Evolutionary conservation across 2,797 vertebrate species (phyloP).

Genomic region (Okamejei kenojei): DNA sequence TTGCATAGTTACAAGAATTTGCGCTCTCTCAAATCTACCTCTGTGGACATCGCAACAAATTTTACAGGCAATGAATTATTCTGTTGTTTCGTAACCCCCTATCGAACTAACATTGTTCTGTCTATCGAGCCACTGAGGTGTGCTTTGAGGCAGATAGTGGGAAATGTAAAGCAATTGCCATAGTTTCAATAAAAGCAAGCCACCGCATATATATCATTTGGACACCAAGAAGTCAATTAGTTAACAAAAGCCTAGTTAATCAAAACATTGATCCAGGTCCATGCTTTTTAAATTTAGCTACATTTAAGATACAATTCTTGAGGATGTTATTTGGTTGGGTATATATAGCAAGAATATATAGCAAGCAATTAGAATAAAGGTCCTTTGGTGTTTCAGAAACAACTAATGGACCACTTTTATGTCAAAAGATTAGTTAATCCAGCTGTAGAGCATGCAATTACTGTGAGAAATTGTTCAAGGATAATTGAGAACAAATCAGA

Average conservation of each 20-base stretch:
- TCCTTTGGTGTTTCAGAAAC: conserved; percentile 1
- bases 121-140: not conserved
- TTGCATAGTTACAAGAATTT: not conserved
- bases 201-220: not conserved
- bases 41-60: not conserved
- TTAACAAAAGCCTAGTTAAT: conserved; percentile 3
- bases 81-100: not conserved
- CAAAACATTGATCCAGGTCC: not conserved
- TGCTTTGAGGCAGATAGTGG: not conserved
- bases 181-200: not conserved
- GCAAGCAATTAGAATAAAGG: not conserved
- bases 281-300: too few species aligned
- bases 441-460: not conserved
- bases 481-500: conserved; percentile 9
- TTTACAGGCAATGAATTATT: not conserved
- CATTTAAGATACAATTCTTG: not conserved
- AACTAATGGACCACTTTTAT: conserved; percentile 7
- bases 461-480: not conserved
- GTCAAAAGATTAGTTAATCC: conserved; percentile 17
- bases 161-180: not conserved
- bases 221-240: conserved; percentile 13
- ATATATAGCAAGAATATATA: not conserved
- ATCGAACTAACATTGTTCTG: conserved; percentile 4
- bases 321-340: not conserved
- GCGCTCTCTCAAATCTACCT: not conserved